Base-by-base conservation (phyloP, 2,113 vertebrate species). In the Dromiciops gliroides region DNA sequence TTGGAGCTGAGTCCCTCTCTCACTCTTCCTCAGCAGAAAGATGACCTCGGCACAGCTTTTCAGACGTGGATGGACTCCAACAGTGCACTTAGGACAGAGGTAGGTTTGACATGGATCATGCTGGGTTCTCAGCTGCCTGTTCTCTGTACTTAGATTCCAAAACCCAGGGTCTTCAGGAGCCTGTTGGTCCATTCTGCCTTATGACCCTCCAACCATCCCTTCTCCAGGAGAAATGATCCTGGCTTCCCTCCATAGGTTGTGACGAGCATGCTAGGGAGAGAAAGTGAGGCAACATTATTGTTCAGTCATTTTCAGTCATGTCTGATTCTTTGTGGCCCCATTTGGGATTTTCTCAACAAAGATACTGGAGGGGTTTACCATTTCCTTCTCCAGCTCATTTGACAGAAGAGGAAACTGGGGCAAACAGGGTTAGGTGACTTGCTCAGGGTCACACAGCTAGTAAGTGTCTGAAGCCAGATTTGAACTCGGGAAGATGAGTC, bases 81-180 rank as follows among this genome's bases (percentile, higher is more conserved):
- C 91, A 95, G 97, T 3, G 98, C 97, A 1, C 98, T 99, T 97
- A 99, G 98, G 98, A 97, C 98, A 94, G 99, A 99, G 99, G 99
- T 99, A 97, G 0, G 37, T 37, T 88, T 47, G 51, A 47, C 90
- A 44, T 50, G 90, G 50, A 95, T 31, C 67, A 26, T 89, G n/a
- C 83, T 47, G n/a, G 47, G 1, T 31, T 3, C 14, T 26, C 48
- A 50, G 4, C 89, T 75, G 37, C 93, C 50, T 6, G 1, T 0
- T 4, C 23, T n/a, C 28, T 44, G 28, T 75, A 75, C 60, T 7
- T 14, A 0, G 1, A 83, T 83, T 83, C 6, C 16, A 44, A 83
- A 83, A 83, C 2, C 16, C 16, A 6, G 7, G 2, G 14, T 16
- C 67, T 44, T n/a, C n/a, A 1, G 37, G 37, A 7, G n/a, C 6